A percentile compares a stretch with the other conserved stretches of the same genome.
Evolutionary conservation across 2,797 vertebrate genomes (phyloP).

Genomic region (Sebastes flavidus): DNA sequence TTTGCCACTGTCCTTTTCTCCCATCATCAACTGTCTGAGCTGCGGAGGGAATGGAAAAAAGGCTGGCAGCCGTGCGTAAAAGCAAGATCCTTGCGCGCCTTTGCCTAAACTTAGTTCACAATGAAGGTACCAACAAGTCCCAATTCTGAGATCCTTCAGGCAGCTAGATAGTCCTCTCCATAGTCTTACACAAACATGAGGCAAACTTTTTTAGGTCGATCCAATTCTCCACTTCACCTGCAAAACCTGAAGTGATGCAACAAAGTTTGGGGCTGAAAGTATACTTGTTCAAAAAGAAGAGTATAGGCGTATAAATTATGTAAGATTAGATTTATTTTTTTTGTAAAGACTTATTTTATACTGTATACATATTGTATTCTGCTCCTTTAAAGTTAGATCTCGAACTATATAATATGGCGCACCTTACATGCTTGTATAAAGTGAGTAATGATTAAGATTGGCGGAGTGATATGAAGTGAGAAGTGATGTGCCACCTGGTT

Average conservation of each 20-base stretch:
- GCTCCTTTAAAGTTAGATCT: too few relatives aligned
- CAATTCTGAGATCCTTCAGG: neutral
- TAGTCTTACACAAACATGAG: neutral
- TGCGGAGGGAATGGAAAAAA: neutral
- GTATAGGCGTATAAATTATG: neutral
- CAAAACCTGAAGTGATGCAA: neutral
- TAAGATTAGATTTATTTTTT: too few relatives aligned
- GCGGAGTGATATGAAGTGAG: too few relatives aligned
- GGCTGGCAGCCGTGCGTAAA: conserved; percentile 46
- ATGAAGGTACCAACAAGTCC: neutral
- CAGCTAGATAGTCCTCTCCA: neutral
- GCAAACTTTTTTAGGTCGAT: neutral
- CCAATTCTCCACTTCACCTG: neutral
- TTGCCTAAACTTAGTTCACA: neutral
- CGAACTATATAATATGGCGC: too few relatives aligned
- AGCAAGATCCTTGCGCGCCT: neutral
- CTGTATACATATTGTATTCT: too few relatives aligned
- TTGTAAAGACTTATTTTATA: too few relatives aligned
- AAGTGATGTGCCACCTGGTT: too few relatives aligned
- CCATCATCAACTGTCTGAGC: conserved; percentile 22
- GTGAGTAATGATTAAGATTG: too few relatives aligned
- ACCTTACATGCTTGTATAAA: too few relatives aligned
- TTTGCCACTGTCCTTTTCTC: neutral
- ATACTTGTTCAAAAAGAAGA: conserved; percentile 8
- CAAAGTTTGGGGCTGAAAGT: neutral